Percentiles rank a stretch among this genome's conserved stretches.
Conservation (phyloP, 1,140 invertebrate species). For the Drosophila pallidifrons region DNA sequence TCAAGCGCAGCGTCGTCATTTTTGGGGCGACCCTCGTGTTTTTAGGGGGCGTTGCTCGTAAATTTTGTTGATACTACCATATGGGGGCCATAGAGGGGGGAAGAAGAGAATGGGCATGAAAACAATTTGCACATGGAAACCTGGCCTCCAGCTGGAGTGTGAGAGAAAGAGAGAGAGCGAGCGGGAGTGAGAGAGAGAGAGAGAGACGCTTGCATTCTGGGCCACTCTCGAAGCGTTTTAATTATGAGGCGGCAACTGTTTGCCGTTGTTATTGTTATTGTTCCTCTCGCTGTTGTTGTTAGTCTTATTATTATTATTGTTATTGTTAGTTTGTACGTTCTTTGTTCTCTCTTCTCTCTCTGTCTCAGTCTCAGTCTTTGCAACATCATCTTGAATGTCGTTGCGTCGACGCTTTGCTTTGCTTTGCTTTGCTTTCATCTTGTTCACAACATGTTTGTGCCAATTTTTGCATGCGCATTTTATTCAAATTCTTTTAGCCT, state of each 20-base stretch:
- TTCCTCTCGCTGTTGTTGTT: background rate
- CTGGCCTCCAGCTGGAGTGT: constrained; percentile 6
- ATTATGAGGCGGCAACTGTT: constrained; percentile 75
- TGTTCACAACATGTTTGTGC: constrained; percentile 30
- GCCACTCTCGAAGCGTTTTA: constrained; percentile 73
- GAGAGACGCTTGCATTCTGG: constrained; percentile 60
- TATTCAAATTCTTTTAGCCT: constrained; percentile 76
- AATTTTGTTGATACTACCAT: constrained; percentile 23
- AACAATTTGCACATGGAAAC: constrained; percentile 61
- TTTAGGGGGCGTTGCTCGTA: constrained; percentile 73
- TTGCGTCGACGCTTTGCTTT: no score
- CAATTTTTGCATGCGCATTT: constrained; percentile 77
- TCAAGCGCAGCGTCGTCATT: constrained; percentile 3
- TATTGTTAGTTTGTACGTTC: constrained; percentile 14
- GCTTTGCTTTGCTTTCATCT: constrained; percentile 16
- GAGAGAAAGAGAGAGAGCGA: background rate
- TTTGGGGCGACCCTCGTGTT: constrained; percentile 38
- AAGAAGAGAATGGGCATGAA: constrained; percentile 47
- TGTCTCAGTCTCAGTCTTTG: constrained; percentile 20
- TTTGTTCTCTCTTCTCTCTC: constrained; percentile 31
- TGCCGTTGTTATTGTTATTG: constrained; percentile 33
- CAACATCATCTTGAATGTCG: background rate
- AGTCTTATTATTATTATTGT: constrained; percentile 14
- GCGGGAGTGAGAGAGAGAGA: constrained; percentile 1
- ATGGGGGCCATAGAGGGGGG: background rate